Percentiles rank a stretch among this genome's conserved stretches.
phyloP scores from a whole-genome alignment of 2,888 invertebrate species.

The Chloroclysta siterata region DNA sequence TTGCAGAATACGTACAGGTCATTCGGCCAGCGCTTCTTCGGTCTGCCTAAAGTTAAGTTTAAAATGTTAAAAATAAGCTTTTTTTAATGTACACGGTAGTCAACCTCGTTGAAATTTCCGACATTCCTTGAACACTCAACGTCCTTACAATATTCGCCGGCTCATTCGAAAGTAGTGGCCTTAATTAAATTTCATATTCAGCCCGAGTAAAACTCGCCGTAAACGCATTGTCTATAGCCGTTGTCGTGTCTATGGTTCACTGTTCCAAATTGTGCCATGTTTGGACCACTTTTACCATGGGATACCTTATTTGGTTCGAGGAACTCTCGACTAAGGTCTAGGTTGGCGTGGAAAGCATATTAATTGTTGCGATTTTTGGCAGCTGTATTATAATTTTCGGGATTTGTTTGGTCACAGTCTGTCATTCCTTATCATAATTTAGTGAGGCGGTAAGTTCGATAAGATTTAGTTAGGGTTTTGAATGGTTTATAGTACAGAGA shows the following conservation, averaged over 20 bases:
- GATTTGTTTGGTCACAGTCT: neutral
- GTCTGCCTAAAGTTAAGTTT: too few relatives aligned
- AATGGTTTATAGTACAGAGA: too few relatives aligned
- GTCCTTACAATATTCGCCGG: conserved; percentile 32
- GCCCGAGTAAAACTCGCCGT: conserved; percentile 37
- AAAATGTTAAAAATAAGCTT: neutral
- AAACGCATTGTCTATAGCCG: conserved; percentile 35
- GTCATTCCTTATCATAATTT: too few relatives aligned
- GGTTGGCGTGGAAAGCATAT: conserved; percentile 36
- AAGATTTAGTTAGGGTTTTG: too few relatives aligned
- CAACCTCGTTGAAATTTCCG: conserved; percentile 13
- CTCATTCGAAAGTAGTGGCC: conserved; percentile 40
- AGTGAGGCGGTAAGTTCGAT: too few relatives aligned
- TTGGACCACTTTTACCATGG: conserved; percentile 34
- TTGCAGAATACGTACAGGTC: too few relatives aligned
- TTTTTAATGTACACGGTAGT: neutral
- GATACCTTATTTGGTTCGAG: conserved; percentile 27
- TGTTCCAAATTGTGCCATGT: conserved; percentile 39
- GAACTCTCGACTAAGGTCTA: conserved; percentile 39
- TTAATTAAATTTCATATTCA: conserved; percentile 44
- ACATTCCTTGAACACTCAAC: conserved; percentile 36
- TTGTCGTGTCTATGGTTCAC: conserved; percentile 23
- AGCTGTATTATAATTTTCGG: conserved; percentile 1
- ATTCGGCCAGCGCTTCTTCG: too few relatives aligned
- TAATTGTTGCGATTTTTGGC: conserved; percentile 27